Conservation (phyloP, 2,113 vertebrate species). For the Pampusana beccarii region DNA sequence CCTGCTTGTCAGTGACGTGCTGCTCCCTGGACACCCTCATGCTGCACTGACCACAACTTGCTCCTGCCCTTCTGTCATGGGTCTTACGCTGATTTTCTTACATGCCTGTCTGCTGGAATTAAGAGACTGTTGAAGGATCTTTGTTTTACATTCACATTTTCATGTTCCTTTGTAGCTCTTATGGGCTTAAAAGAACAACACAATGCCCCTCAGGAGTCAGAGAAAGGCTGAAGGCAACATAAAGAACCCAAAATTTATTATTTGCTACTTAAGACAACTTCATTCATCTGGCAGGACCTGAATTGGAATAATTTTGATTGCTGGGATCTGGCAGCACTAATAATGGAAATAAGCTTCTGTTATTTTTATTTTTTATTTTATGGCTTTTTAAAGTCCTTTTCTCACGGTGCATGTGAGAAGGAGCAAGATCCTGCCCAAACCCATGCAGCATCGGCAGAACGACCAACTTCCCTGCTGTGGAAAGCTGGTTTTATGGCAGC, state of each 20-base stretch:
- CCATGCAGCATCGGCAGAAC: not conserved
- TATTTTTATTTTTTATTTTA: not conserved
- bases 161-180: not conserved
- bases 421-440: fast-evolving
- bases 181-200: not conserved
- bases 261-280: not conserved
- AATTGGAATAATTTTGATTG: not conserved
- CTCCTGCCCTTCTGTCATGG: not conserved
- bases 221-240: not conserved
- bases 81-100: not conserved
- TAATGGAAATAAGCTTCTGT: not conserved
- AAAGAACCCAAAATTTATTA: not conserved
- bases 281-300: not conserved
- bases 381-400: not conserved
- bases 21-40: not conserved
- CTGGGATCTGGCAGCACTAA: not conserved
- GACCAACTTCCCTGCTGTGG: not conserved
- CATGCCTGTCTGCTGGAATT: not conserved
- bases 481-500: not conserved
- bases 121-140: not conserved
- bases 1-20: not conserved
- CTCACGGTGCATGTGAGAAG: not conserved
- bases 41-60: not conserved
- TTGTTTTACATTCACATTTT: not conserved
- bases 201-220: not conserved